A percentile compares a stretch with the other conserved stretches of the same genome.
phyloP scores from a whole-genome alignment of 2,113 vertebrate species.

The Notechis scutatus region DNA sequence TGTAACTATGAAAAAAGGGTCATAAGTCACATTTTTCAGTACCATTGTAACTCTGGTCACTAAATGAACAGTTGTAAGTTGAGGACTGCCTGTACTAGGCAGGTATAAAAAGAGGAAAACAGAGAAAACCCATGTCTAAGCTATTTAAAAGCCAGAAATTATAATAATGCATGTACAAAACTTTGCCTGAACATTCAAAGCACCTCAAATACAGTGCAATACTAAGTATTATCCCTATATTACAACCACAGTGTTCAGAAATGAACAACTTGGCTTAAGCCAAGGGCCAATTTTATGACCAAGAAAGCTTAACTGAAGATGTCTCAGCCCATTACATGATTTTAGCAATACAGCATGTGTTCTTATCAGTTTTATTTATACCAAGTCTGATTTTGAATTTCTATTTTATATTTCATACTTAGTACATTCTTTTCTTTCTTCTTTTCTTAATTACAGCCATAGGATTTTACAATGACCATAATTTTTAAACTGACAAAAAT shows the following conservation, averaged over 20 bases:
- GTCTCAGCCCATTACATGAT: not conserved
- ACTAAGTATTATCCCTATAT: not conserved
- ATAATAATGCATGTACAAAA: not conserved
- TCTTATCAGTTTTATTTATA: not conserved
- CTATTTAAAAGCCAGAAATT: not conserved
- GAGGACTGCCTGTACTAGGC: not conserved
- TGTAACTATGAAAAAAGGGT: no score
- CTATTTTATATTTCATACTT: not conserved
- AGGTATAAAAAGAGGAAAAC: not conserved
- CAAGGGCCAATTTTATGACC: not conserved
- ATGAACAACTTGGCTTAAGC: not conserved
- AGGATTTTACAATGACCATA: not conserved
- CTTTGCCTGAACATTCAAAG: not conserved
- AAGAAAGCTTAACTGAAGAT: not conserved
- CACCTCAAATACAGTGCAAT: not conserved
- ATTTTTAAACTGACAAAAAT: not conserved
- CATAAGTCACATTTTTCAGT: no score
- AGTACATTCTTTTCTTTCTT: no score
- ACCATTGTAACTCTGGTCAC: no score
- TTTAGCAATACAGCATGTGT: not conserved
- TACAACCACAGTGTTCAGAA: not conserved
- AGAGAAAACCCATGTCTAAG: not conserved
- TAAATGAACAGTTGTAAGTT: no score
- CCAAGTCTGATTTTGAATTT: not conserved
- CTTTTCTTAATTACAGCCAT: not conserved